Evolutionary conservation across 2,888 invertebrate genomes (phyloP).

Genomic region (Scrobipalpa costella): DNA sequence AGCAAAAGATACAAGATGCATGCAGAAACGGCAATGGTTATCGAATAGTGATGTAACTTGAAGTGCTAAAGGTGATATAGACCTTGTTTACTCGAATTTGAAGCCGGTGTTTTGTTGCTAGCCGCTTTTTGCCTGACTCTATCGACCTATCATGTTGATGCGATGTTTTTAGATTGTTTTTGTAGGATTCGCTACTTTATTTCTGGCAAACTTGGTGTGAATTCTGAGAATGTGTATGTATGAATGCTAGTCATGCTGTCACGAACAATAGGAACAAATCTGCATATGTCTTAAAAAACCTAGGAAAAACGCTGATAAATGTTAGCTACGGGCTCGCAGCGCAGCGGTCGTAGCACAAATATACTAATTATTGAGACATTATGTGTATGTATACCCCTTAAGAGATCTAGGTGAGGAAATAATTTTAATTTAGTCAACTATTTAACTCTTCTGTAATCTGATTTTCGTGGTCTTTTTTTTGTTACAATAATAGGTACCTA

Average conservation of each 20-base stretch:
- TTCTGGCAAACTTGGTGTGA: slow-evolving; percentile 3
- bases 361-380: too few species aligned
- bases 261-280: not conserved
- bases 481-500: too few species aligned
- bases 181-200: not conserved
- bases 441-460: too few species aligned
- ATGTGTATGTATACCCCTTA: too few species aligned
- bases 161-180: not conserved
- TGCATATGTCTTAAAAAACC: not conserved
- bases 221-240: not conserved
- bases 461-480: too few species aligned
- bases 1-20: too few species aligned
- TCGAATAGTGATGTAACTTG: not conserved
- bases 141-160: not conserved
- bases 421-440: too few species aligned
- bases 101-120: not conserved
- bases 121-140: not conserved
- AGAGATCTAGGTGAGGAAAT: too few species aligned
- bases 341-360: too few species aligned
- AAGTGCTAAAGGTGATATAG: not conserved
- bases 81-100: not conserved
- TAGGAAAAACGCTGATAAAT: not conserved
- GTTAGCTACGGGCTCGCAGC: not conserved
- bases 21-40: too few species aligned
- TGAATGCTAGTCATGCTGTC: not conserved